phyloP scores from a whole-genome alignment of 2,113 vertebrate species.

The Girardinichthys multiradiatus region DNA sequence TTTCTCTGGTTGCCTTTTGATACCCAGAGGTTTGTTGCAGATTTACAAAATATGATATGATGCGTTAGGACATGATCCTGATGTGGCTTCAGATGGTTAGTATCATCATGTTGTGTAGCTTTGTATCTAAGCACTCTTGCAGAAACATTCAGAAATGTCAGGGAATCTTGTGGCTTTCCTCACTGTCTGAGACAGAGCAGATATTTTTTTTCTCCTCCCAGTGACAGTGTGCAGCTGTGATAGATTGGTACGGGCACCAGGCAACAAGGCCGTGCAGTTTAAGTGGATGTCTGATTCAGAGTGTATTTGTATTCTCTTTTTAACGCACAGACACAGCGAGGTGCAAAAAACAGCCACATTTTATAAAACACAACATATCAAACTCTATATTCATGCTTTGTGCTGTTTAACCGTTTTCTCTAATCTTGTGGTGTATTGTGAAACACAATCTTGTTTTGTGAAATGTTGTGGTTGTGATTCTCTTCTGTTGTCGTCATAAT shows the following conservation, averaged over 20 bases:
- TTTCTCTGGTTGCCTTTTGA: not conserved
- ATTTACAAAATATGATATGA: not conserved
- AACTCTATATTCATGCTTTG: not conserved
- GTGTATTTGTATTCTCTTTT: slow-evolving; percentile 65
- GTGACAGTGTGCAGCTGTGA: slow-evolving; percentile 2
- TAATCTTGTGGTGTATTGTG: not conserved
- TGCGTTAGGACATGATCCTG: not conserved
- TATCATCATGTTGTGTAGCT: not conserved
- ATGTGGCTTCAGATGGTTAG: slow-evolving; percentile 6
- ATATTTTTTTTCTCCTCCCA: slow-evolving; percentile 3
- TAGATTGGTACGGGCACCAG: not conserved
- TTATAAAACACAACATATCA: not conserved
- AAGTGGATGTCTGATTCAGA: slow-evolving; percentile 79
- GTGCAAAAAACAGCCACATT: not conserved
- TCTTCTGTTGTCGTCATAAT: not conserved
- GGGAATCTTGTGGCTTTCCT: not conserved
- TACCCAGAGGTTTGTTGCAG: not conserved
- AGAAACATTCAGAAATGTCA: not conserved
- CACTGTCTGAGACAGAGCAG: not conserved
- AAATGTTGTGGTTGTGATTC: too few species aligned
- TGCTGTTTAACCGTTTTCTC: not conserved
- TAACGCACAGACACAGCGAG: slow-evolving; percentile 6
- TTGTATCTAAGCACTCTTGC: not conserved
- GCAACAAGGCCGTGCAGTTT: slow-evolving; percentile 53
- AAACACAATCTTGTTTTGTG: not conserved